Evolutionary conservation across 2,797 vertebrate species (phyloP), one percentile per base, ranked within the genome.

Genomic region (Semaprochilodus insignis): DNA sequence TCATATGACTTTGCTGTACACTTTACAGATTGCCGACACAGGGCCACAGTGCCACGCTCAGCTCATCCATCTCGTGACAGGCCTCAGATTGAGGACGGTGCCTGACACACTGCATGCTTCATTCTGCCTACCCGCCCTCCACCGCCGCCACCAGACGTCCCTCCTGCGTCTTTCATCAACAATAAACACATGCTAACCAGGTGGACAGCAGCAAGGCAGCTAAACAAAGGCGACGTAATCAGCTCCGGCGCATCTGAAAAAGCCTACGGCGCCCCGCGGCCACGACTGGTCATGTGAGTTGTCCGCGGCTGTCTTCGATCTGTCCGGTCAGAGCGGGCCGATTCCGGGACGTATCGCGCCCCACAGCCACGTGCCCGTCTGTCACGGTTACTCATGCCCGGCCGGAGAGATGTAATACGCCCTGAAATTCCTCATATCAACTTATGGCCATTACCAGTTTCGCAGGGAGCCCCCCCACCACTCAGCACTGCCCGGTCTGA

Each of bases 21-120:
- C 79, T 80, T 74, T 80, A 83, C 73, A 72, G 77, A 85, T 80
- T 85, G 85, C 81, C 81, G 83, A 82, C 81, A 80, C 27, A 69
- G 77, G 85, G 80, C 76, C 85, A 87, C 23, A 25, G 63, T 80
- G 83, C 73, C 85, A 84, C 48, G 6, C 62, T 57, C 73, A 72
- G 78, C 81, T 76, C 86, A 88, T 87, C 86, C 83, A 77, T 87
- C 82, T 87, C 84, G 78, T 60, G 83, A 82, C 85, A 83, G 77
- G 73, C 27, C 67, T 81, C 54, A 76, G 78, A 84, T 71, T 74
- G 74, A 69, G 76, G 55, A 82, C 17, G 25, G 80, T 70, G 78
- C 17, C 65, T 76, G 60, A 59, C 51, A 69, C 79, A 72, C 72
- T 83, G 74, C 44, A 73, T 66, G 65, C 62, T 82, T 83, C 78